Percentiles rank a stretch among this genome's conserved stretches.
These are phyloP conservation scores for Syngnathus floridae DNA, from an alignment of 2,113 vertebrate species.

Conservation along the genomic window DNA sequence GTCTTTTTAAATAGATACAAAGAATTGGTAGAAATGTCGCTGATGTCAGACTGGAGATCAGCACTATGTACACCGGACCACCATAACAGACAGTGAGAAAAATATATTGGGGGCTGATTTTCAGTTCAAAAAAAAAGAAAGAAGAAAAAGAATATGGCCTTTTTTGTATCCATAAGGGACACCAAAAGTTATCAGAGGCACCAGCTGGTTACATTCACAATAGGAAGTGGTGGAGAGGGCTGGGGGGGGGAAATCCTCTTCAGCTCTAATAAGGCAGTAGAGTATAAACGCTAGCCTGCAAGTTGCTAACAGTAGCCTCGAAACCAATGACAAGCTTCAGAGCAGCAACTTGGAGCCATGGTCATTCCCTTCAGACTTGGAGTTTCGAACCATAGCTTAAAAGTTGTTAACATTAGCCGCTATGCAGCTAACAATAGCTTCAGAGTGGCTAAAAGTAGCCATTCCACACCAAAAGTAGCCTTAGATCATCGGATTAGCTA, in stretches of 20 bases:
- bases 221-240: not conserved
- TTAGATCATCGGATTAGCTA: slow-evolving; percentile 40
- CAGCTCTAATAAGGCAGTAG: not conserved
- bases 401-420: not conserved
- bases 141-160: not conserved
- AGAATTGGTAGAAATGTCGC: slow-evolving; percentile 82
- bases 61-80: not conserved
- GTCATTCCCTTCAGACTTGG: too few relatives aligned
- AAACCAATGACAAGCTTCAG: slow-evolving; percentile 24
- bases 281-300: not conserved
- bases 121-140: not conserved
- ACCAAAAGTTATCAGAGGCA: not conserved
- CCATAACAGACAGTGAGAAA: not conserved
- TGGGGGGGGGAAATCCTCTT: not conserved
- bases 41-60: slow-evolving; percentile 11
- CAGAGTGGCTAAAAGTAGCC: slow-evolving; percentile 19
- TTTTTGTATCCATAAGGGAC: not conserved
- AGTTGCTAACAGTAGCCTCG: not conserved
- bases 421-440: slow-evolving; percentile 17
- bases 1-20: slow-evolving; percentile 82
- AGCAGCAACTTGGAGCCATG: slow-evolving; percentile 4
- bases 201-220: not conserved
- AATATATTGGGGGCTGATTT: not conserved
- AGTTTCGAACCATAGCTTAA: not conserved
- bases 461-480: too few relatives aligned